Conservation (phyloP, 2,113 vertebrate species). For the Corythoichthys haematopterus region DNA sequence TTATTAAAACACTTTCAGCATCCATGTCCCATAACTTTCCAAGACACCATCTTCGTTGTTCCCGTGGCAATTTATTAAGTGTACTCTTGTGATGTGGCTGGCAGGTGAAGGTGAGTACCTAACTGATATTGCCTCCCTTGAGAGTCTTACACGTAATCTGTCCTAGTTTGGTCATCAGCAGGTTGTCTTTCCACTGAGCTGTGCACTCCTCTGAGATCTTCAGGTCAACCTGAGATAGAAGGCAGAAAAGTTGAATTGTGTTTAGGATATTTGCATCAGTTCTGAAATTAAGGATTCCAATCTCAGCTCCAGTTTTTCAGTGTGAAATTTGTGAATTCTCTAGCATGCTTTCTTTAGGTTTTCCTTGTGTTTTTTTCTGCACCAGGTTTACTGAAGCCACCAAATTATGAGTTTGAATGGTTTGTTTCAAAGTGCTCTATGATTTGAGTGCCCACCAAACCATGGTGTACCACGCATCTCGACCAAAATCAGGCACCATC, state of each 20-base stretch:
- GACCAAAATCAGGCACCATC: neutral
- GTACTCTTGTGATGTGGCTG: neutral
- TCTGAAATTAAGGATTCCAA: neutral
- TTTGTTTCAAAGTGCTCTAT: neutral
- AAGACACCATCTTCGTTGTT: constrained; percentile 10
- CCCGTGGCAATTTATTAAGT: constrained; percentile 16
- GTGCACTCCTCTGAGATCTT: constrained; percentile 77
- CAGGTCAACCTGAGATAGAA: constrained; percentile 78
- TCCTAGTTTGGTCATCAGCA: constrained; percentile 89
- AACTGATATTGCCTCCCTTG: constrained; percentile 89
- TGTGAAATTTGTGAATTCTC: neutral
- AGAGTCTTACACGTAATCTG: constrained; percentile 86
- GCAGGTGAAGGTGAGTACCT: constrained; percentile 48
- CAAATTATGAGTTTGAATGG: neutral
- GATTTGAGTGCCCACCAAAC: neutral
- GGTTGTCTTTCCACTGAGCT: constrained; percentile 88
- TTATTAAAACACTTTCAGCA: constrained; percentile 5
- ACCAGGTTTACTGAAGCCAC: too few species aligned
- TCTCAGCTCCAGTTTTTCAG: neutral
- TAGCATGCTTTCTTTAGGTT: too few species aligned
- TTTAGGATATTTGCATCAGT: neutral
- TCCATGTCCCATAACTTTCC: constrained; percentile 6
- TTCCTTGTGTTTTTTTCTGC: too few species aligned
- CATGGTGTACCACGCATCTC: neutral
- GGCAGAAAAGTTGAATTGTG: neutral